Base-by-base conservation (phyloP, 64 coral and sea anemone genomes). In the Montipora cactus region DNA sequence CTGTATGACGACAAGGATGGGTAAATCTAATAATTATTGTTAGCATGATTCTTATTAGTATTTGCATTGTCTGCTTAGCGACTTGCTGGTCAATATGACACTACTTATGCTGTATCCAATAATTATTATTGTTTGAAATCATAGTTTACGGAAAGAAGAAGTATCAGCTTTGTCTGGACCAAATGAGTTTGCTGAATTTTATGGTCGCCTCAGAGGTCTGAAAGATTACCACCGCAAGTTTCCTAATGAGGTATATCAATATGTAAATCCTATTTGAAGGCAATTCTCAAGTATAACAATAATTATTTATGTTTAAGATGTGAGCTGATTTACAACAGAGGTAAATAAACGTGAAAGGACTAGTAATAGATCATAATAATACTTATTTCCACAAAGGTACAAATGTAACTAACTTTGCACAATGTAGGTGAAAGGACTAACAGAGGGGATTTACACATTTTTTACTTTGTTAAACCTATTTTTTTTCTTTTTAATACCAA, bases 151-250 rank as follows among this genome's bases (percentile, higher is more conserved):
- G 52, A 99, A 99, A 90, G 98, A 99, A 87, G 98, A 99, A 83
- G 89, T 99, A 2, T 19, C 95, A 48, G 94, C 98, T 11, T 80
- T 99, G 2, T 99, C 98, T 82, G 98, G 98, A 16, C 98, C 98
- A 80, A 99, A 99, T 89, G 98, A 99, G 28, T 99, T 99, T 99
- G 98, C 98, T 4, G 98, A 99, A 59, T 99, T 99, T 77, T 99
- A 99, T 70, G 89, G 95, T 73, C 90, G 97, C 48, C 71, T 99
- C n/a, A 77, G 97, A 81, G 91, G 84, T 69, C 80, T 99, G 11
- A 99, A 99, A 77, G 97, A 99, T 48, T 96, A 99, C 44, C 97
- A 99, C 85, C 91, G 97, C 71, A 99, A 96, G 90, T 99, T 96
- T 51, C 97, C 97, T 52, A 99, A 99, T 89, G 97, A 99, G 98